phyloP scores from a whole-genome alignment of 2,113 vertebrate species.

The Hemibagrus wyckioides region DNA sequence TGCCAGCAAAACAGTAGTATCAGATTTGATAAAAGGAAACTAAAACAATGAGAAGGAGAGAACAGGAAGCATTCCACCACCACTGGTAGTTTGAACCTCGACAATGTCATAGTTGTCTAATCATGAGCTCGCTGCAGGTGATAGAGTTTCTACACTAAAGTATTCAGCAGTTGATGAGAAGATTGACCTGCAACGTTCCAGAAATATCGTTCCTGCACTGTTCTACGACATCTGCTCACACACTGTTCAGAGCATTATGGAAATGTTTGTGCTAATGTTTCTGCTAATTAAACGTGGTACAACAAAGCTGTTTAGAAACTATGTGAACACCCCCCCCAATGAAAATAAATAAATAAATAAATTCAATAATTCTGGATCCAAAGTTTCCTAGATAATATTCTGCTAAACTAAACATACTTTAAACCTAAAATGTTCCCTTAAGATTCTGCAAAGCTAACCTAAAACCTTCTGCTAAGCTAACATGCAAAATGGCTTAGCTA shows the following conservation, averaged over 20 bases:
- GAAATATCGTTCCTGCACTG: not conserved
- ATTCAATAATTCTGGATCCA: not conserved
- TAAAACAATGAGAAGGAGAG: not conserved
- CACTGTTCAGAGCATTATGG: not conserved
- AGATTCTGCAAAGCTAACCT: not conserved
- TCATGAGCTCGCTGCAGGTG: not conserved
- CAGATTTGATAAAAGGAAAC: not conserved
- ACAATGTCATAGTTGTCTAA: not conserved
- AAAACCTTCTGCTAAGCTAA: not conserved
- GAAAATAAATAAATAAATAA: too few relatives aligned
- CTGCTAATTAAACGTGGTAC: not conserved
- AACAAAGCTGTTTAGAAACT: not conserved
- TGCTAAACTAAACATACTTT: not conserved
- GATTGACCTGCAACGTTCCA: not conserved
- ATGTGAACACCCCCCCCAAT: too few relatives aligned
- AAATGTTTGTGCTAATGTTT: conserved; percentile 13
- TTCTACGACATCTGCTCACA: not conserved
- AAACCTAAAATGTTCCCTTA: not conserved
- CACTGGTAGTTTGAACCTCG: not conserved
- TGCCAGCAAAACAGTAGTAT: not conserved
- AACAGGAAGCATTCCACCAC: not conserved
- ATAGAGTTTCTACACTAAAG: not conserved
- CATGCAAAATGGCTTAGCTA: not conserved
- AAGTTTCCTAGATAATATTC: not conserved
- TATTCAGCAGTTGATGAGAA: not conserved